These are phyloP conservation scores for Gasterosteus nipponicus DNA, from an alignment of 2,113 vertebrate genomes.

Conservation along the genomic window DNA sequence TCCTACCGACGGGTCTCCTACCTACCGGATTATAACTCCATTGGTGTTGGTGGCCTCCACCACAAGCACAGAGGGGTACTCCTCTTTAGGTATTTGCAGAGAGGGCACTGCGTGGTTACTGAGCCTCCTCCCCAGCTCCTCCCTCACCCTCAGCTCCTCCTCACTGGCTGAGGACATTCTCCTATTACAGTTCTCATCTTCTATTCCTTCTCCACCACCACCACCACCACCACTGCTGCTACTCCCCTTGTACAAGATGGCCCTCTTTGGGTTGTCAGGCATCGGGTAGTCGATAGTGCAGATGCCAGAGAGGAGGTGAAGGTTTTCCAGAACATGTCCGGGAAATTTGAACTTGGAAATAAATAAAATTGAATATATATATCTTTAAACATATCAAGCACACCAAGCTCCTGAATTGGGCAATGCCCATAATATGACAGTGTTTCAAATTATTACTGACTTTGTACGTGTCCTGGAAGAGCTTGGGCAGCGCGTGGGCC, in stretches of 20 bases:
- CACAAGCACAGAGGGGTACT: constrained; percentile 92
- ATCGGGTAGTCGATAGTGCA: constrained; percentile 89
- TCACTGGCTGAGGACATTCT: constrained; percentile 47
- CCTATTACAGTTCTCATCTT: constrained; percentile 80
- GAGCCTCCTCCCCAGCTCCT: constrained; percentile 61
- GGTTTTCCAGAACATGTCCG: constrained; percentile 85
- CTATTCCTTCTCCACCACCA: constrained; percentile 25
- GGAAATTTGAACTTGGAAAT: constrained; percentile 86
- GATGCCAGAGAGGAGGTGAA: constrained; percentile 87
- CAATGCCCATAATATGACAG: background rate
- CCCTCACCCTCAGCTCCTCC: constrained; percentile 59
- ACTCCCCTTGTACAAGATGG: constrained; percentile 87
- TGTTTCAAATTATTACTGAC: constrained; percentile 48
- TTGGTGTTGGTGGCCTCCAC: constrained; percentile 90
- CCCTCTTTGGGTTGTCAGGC: constrained; percentile 89
- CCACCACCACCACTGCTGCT: constrained; percentile 17
- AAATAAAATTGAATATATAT: constrained; percentile 11
- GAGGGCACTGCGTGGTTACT: constrained; percentile 80
- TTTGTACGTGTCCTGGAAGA: constrained; percentile 90
- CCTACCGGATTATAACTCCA: constrained; percentile 89
- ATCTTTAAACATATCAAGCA: background rate
- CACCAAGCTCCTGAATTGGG: background rate
- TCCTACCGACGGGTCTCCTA: background rate
- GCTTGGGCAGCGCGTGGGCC: constrained; percentile 92
- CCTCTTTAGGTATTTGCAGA: constrained; percentile 87